phyloP scores from a whole-genome alignment of 2,113 vertebrate species.

The Columba janthina region DNA sequence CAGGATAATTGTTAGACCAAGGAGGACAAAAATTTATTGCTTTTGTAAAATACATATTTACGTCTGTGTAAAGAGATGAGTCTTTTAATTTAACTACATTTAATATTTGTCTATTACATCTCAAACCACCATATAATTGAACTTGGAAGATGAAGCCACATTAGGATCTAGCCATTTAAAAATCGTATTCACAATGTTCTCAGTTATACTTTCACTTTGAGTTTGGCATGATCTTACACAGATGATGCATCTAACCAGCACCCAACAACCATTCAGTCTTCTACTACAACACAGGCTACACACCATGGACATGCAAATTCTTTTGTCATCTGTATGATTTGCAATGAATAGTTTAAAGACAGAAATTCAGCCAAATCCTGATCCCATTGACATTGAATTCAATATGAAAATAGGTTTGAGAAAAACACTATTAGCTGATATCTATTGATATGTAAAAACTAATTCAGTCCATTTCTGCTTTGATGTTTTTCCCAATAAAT shows the following conservation, averaged over 20 bases:
- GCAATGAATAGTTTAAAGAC: constrained; percentile 31
- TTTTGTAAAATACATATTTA: constrained; percentile 37
- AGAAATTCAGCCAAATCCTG: constrained; percentile 34
- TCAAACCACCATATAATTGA: constrained; percentile 38
- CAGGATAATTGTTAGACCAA: background rate
- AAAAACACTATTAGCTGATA: constrained; percentile 47
- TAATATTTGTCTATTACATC: constrained; percentile 35
- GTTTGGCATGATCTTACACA: constrained; percentile 54
- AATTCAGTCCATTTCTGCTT: constrained; percentile 62
- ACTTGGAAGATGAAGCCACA: background rate
- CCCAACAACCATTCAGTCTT: constrained; percentile 2
- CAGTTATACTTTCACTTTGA: constrained; percentile 38
- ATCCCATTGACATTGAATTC: constrained; percentile 44
- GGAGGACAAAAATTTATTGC: background rate
- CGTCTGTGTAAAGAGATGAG: background rate
- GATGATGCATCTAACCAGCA: constrained; percentile 51
- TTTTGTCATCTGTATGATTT: constrained; percentile 24
- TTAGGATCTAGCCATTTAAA: background rate
- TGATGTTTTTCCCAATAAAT: constrained; percentile 57
- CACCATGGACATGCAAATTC: constrained; percentile 42
- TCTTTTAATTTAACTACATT: constrained; percentile 53
- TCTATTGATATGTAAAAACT: constrained; percentile 60
- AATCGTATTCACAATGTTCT: background rate
- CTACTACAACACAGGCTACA: background rate
- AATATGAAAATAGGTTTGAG: constrained; percentile 28